phyloP scores from a whole-genome alignment of 2,888 invertebrate species.

The Blastobasis adustella region DNA sequence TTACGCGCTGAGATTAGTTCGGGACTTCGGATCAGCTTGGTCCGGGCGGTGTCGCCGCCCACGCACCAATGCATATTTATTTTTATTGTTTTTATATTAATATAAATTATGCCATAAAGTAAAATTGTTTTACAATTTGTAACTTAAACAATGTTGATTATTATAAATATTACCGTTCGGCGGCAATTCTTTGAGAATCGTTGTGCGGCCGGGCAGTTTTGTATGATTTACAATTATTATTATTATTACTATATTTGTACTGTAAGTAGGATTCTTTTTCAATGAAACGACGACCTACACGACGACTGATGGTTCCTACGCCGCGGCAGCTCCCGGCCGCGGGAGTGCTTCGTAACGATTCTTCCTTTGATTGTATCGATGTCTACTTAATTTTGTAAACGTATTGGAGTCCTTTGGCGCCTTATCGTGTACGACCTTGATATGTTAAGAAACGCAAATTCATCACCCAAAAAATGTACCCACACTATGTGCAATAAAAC shows the following conservation, averaged over 20 bases:
- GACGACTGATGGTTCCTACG: slow-evolving; percentile 51
- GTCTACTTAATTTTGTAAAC: too few species aligned
- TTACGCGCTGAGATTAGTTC: neutral
- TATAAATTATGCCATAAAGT: slow-evolving; percentile 61
- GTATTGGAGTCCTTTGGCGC: too few species aligned
- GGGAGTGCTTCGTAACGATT: too few species aligned
- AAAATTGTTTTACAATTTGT: slow-evolving; percentile 53
- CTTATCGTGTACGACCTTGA: too few species aligned
- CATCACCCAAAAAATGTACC: too few species aligned
- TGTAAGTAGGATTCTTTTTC: slow-evolving; percentile 42
- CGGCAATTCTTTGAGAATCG: slow-evolving; percentile 29
- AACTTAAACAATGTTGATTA: slow-evolving; percentile 49
- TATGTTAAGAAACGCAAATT: too few species aligned
- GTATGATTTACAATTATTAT: slow-evolving; percentile 25
- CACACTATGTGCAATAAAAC: too few species aligned
- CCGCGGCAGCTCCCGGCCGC: too few species aligned
- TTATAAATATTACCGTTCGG: slow-evolving; percentile 34
- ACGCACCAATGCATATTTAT: slow-evolving; percentile 51
- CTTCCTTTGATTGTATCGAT: too few species aligned
- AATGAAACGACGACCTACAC: slow-evolving; percentile 39
- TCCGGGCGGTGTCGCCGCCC: slow-evolving; percentile 14
- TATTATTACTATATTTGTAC: slow-evolving; percentile 29
- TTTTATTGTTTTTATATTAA: slow-evolving; percentile 38
- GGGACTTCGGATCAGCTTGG: neutral
- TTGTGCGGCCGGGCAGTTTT: slow-evolving; percentile 27